Percentiles rank a stretch among this genome's conserved stretches.
Evolutionary conservation across 2,113 vertebrate genomes (phyloP).

Genomic region (Pedetes capensis): DNA sequence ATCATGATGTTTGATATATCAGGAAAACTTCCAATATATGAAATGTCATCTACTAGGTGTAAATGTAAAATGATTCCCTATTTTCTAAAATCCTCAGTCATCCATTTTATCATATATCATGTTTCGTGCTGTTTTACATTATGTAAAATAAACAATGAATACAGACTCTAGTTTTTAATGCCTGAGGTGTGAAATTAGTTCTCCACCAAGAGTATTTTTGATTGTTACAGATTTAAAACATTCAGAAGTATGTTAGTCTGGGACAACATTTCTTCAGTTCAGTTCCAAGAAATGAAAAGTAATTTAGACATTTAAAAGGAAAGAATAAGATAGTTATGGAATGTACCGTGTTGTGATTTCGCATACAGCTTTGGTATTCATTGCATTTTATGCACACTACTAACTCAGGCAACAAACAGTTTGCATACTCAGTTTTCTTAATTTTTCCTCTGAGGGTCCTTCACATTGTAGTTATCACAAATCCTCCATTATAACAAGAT

Average conservation of each 20-base stretch:
- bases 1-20: conserved; percentile 50
- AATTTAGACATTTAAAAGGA: conserved; percentile 64
- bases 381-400: conserved; percentile 62
- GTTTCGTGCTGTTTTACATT: conserved; percentile 71
- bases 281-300: conserved; percentile 60
- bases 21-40: conserved; percentile 52
- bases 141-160: conserved; percentile 78
- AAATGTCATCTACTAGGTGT: conserved; percentile 65
- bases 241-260: conserved; percentile 60
- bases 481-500: conserved; percentile 82
- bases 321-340: conserved; percentile 43
- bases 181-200: conserved; percentile 81
- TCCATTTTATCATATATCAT: conserved; percentile 62
- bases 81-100: conserved; percentile 65
- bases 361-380: conserved; percentile 38
- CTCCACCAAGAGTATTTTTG: conserved; percentile 52
- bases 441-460: conserved; percentile 72
- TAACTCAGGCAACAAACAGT: conserved; percentile 52
- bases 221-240: conserved; percentile 73
- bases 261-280: conserved; percentile 57
- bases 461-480: conserved; percentile 73
- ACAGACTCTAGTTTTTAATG: conserved; percentile 61
- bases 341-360: neutral
- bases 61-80: conserved; percentile 72
- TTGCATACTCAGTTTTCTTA: conserved; percentile 65